These are phyloP conservation scores for Danio choprae DNA, from an alignment of 2,797 vertebrate species.

Conservation along the genomic window DNA sequence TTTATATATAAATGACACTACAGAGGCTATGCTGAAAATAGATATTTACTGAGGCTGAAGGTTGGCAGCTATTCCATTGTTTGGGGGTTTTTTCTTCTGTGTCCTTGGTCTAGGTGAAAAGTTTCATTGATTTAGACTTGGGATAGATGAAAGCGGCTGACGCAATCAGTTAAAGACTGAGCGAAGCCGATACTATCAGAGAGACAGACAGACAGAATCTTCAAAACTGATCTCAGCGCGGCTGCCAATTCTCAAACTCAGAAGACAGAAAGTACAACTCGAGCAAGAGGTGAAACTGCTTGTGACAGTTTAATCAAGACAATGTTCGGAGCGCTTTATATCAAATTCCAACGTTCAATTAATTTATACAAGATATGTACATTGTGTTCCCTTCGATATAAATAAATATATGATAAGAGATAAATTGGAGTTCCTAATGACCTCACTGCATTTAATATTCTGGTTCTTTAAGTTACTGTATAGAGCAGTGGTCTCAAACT, in stretches of 20 bases:
- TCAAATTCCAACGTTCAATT: neutral
- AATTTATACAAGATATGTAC: neutral
- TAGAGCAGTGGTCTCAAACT: too few species aligned
- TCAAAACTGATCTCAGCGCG: slow-evolving; percentile 6
- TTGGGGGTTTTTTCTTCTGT: slow-evolving; percentile 9
- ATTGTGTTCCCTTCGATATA: neutral
- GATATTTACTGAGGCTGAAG: neutral
- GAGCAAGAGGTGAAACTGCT: slow-evolving; percentile 24
- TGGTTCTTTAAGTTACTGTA: neutral
- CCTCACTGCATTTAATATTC: neutral
- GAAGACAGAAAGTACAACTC: slow-evolving; percentile 17
- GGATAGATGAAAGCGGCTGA: slow-evolving; percentile 34
- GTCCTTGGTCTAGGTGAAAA: slow-evolving; percentile 48
- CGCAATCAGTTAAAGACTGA: slow-evolving; percentile 43
- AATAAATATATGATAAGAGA: neutral
- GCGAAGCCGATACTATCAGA: slow-evolving; percentile 39
- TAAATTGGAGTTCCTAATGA: neutral
- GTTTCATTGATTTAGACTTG: slow-evolving; percentile 44
- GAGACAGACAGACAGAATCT: slow-evolving; percentile 42
- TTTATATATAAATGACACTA: neutral
- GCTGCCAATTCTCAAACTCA: slow-evolving; percentile 20
- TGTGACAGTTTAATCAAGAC: slow-evolving; percentile 17
- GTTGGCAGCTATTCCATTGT: slow-evolving; percentile 24
- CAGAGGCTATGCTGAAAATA: slow-evolving; percentile 2
- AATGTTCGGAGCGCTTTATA: neutral